phyloP scores from a whole-genome alignment of 2,797 vertebrate genomes.

The Microchirus variegatus region DNA sequence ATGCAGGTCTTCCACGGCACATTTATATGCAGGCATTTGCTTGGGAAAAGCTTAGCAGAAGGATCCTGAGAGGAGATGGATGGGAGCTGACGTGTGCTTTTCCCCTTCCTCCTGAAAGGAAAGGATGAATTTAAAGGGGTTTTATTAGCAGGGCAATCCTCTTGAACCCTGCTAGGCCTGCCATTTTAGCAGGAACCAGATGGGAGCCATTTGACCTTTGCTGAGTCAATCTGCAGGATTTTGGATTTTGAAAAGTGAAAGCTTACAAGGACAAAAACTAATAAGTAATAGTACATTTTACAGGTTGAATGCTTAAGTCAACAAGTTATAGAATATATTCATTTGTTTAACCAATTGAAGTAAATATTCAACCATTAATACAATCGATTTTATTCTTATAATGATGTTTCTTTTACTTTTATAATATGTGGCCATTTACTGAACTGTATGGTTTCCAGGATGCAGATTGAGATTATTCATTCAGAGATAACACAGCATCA shows the following conservation, averaged over 20 bases:
- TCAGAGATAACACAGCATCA: background rate
- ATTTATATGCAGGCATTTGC: conserved; percentile 57
- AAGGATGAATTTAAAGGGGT: conserved; percentile 57
- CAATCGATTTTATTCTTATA: too few relatives aligned
- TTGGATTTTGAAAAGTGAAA: conserved; percentile 4
- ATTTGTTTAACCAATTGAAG: too few relatives aligned
- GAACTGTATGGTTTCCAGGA: background rate
- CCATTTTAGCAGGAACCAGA: conserved; percentile 65
- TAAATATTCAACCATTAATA: too few relatives aligned
- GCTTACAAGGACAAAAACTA: background rate
- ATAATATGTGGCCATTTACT: too few relatives aligned
- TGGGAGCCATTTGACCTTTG: conserved; percentile 35
- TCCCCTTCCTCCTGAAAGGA: conserved; percentile 62
- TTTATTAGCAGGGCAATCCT: conserved; percentile 57
- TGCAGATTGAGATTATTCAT: background rate
- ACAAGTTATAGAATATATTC: too few relatives aligned
- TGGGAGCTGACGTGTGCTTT: conserved; percentile 45
- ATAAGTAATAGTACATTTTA: too few relatives aligned
- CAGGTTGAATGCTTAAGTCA: too few relatives aligned
- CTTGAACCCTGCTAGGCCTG: conserved; percentile 51
- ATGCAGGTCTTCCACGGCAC: conserved; percentile 43
- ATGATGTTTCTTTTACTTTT: too few relatives aligned
- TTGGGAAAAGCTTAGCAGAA: conserved; percentile 47
- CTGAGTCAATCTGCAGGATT: conserved; percentile 22
- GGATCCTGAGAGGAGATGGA: conserved; percentile 48